Base-by-base conservation (phyloP, 2,113 vertebrate species). In the Sander lucioperca region DNA sequence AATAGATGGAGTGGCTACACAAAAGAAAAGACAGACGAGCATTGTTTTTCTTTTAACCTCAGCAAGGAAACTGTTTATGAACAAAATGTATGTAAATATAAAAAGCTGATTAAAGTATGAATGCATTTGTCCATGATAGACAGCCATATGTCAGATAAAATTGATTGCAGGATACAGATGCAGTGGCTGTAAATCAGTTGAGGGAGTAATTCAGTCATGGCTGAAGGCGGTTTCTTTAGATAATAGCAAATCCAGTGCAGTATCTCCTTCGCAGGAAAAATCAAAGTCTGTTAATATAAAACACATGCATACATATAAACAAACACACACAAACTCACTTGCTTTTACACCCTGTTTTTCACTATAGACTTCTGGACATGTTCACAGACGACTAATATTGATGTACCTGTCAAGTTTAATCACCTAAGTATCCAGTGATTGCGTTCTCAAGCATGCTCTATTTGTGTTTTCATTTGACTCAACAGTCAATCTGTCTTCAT, bases 351-450 rank as follows among this genome's bases (percentile, higher is more conserved):
- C 15, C 10, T 66, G 11, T 63, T 59, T 62, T 48, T 39, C 15
- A 27, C 43, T 73, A 62, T 4, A 56, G 9, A 45, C 23, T 57
- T 11, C 50, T 36, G 45, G 2, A 80, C 19, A n/a, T 39, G 8
- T 27, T 65, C 25, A 43, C 12, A 68, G 61, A 58, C 16, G 16
- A 45, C 57, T 83, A 59, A 56, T 80, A 79, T 65, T 75, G 50
- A 84, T 84, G 33, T 67, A 48, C 27, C 47, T 59, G n/a, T 74
- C 25, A 71, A 62, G 48, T 86, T 79, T 67, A 87, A 89, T 87
- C 75, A 87, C 64, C 23, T 90, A 18, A 53, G 69, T 57, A 25
- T 85, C 18, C 54, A 71, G 53, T 43, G 63, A 77, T 81, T 65
- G 1, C 5, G 5, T 87, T 66, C 54, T 79, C 47, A 73, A 63